Evolutionary conservation across 2,888 invertebrate genomes (phyloP).

Genomic region (Desoria tigrina): DNA sequence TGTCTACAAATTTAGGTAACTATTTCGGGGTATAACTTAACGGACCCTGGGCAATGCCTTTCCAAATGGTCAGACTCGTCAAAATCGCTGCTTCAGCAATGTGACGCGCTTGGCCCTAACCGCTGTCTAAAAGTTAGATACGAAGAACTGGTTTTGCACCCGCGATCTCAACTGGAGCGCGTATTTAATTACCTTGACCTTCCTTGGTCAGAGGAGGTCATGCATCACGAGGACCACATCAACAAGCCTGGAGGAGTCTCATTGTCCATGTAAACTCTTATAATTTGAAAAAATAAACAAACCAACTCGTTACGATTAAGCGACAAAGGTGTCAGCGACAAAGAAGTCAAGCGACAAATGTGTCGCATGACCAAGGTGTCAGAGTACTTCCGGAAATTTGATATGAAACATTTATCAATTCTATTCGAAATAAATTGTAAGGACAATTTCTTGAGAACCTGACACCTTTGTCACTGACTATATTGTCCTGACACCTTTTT

Average conservation of each 20-base stretch:
- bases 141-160: constrained; percentile 95
- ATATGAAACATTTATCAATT: constrained; percentile 4
- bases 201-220: constrained; percentile 91
- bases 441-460: too few species aligned
- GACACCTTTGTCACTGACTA: too few species aligned
- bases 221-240: constrained; percentile 96
- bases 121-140: constrained; percentile 79
- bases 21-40: constrained; percentile 91
- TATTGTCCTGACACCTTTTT: too few species aligned
- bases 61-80: constrained; percentile 96
- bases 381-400: too few species aligned
- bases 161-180: constrained; percentile 80
- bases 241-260: constrained; percentile 93
- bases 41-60: constrained; percentile 90
- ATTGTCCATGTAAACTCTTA: constrained; percentile 80
- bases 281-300: too few species aligned
- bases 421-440: too few species aligned
- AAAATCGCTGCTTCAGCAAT: constrained; percentile 91
- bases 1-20: too few species aligned
- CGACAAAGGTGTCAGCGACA: too few species aligned
- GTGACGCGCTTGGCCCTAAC: constrained; percentile 67
- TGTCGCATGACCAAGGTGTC: too few species aligned
- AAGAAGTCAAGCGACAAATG: too few species aligned
- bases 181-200: constrained; percentile 86
- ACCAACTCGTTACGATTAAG: too few species aligned